These are phyloP conservation scores for Ennomos quercinarius DNA, from an alignment of 2,888 invertebrate species.

Conservation along the genomic window DNA sequence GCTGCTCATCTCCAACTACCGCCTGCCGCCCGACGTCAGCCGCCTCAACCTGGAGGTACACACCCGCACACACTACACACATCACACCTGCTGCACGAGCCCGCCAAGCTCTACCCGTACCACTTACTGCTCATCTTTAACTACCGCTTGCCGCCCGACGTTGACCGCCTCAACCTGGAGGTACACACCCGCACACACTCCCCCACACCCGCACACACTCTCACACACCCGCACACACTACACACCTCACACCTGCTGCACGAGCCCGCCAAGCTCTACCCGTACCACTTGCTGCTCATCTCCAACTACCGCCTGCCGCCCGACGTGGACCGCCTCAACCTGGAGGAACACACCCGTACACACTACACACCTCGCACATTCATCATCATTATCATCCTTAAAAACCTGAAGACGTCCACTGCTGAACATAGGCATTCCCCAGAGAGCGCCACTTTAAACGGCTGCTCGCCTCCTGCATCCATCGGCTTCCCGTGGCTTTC, in stretches of 20 bases:
- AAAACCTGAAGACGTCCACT: too few relatives aligned
- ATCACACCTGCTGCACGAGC: conserved; percentile 90
- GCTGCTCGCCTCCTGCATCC: too few relatives aligned
- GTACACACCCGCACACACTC: conserved; percentile 19
- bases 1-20: conserved; percentile 83
- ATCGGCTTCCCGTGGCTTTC: too few relatives aligned
- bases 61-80: too few relatives aligned
- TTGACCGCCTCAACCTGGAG: conserved; percentile 86
- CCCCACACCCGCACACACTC: too few relatives aligned
- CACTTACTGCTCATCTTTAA: conserved; percentile 90
- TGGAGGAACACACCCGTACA: conserved; percentile 20
- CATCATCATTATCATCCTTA: too few relatives aligned
- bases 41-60: conserved; percentile 46
- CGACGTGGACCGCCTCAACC: conserved; percentile 91
- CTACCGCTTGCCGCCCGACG: conserved; percentile 95
- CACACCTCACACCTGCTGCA: conserved; percentile 84
- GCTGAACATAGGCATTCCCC: too few relatives aligned
- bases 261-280: conserved; percentile 98
- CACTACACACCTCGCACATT: neutral
- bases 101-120: conserved; percentile 98
- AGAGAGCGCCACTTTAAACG: too few relatives aligned
- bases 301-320: conserved; percentile 90
- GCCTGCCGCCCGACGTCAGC: conserved; percentile 98
- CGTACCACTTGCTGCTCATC: conserved; percentile 94
- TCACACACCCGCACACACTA: neutral